Evolutionary conservation across 2,797 vertebrate species (phyloP).

Genomic region (Sarcoramphus papa): DNA sequence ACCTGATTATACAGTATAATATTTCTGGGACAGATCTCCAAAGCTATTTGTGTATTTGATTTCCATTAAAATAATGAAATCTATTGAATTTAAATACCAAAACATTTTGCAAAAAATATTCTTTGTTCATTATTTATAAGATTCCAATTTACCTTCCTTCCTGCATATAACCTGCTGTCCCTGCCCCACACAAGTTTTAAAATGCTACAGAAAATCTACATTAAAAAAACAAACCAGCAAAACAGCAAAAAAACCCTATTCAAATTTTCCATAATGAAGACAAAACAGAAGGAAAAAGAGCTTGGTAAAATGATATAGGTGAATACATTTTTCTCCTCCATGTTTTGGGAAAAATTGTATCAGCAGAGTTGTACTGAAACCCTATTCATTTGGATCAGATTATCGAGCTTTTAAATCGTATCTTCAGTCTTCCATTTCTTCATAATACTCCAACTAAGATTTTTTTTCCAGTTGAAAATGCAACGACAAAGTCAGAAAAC

Average conservation of each 20-base stretch:
- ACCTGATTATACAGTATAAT: not conserved
- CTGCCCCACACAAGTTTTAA: not conserved
- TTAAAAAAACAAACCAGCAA: not conserved
- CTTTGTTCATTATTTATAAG: not conserved
- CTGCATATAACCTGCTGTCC: accelerated
- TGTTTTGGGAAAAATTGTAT: not conserved
- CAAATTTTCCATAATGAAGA: not conserved
- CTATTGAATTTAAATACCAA: not conserved
- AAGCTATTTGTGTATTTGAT: not conserved
- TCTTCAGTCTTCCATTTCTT: not conserved
- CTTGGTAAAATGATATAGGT: not conserved
- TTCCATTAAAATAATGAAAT: not conserved
- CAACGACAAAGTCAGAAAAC: not conserved
- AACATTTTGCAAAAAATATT: not conserved
- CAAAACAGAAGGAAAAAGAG: not conserved
- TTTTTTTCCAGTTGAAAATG: not conserved
- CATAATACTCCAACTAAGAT: not conserved
- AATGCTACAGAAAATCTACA: not conserved
- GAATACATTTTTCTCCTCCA: not conserved
- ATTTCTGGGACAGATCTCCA: not conserved
- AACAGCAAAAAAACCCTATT: accelerated
- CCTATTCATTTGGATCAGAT: not conserved
- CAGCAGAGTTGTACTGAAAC: not conserved
- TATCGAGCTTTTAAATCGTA: not conserved
- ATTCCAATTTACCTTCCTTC: not conserved